Conservation (phyloP, 2,888 invertebrate genomes). For the Heteromyza rotundicornis region DNA sequence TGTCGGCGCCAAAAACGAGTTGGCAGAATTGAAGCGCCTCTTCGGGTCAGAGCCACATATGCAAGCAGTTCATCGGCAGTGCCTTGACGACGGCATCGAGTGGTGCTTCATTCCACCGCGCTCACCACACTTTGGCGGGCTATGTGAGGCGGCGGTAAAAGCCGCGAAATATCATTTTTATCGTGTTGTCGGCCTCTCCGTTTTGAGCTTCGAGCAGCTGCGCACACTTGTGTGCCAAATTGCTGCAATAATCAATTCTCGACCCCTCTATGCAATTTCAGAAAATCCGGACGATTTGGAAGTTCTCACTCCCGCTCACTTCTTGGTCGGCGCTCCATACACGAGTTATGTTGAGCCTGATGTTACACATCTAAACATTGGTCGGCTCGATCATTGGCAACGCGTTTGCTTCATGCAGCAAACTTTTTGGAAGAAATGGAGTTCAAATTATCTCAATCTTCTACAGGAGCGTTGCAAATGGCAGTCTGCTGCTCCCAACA, state of each 20-base stretch:
- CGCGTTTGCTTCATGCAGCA: conserved; percentile 19
- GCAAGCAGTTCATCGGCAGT: conserved; percentile 16
- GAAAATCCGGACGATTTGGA: conserved; percentile 18
- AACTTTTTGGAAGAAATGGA: no score
- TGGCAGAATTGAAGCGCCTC: conserved; percentile 10
- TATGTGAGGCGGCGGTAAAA: conserved; percentile 30
- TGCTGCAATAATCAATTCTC: conserved; percentile 21
- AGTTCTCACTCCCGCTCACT: conserved; percentile 26
- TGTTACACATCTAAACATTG: conserved; percentile 22
- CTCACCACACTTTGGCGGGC: conserved; percentile 29
- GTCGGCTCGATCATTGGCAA: conserved; percentile 25
- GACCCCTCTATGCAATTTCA: conserved; percentile 1
- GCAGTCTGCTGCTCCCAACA: background rate
- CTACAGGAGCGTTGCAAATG: background rate
- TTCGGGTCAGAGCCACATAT: conserved; percentile 14
- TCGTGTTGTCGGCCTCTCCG: conserved; percentile 21
- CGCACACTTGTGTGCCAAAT: conserved; percentile 30
- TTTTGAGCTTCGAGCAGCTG: conserved; percentile 29
- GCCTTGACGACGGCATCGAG: conserved; percentile 19
- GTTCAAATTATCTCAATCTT: background rate
- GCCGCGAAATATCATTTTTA: conserved; percentile 26
- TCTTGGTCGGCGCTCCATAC: conserved; percentile 27
- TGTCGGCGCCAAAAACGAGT: conserved; percentile 7
- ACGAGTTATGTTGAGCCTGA: conserved; percentile 24
- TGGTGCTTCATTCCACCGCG: conserved; percentile 28